Evolutionary conservation across 2,888 invertebrate species (phyloP), one percentile per base, ranked within the genome.

Genomic region (Phragmatobia fuliginosa): DNA sequence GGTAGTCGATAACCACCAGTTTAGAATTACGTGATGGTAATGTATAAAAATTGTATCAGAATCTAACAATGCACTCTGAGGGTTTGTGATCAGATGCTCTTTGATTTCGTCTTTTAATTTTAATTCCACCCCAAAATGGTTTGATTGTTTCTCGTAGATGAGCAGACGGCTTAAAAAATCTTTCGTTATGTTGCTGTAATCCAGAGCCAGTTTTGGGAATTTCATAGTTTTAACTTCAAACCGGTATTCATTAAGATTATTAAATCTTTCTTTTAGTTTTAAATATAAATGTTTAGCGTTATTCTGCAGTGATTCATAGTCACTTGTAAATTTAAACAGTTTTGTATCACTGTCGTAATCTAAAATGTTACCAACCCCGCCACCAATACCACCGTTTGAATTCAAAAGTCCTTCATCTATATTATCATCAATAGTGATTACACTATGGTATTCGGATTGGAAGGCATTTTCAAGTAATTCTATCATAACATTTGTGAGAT

Each of bases 81-180:
- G 21, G 5, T 36, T 25, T 7, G 31, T 49, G 8, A 56, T 33
- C 6, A 62, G 64, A 28, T 59, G 58, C 18, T 62, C 36, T 61
- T 68, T 67, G 5, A 72, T 74, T 64, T 81, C 75, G 1, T 32
- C 41, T 63, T 71, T 74, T 14, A 78, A 45, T 56, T 64, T 52
- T 11, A 59, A 45, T 36, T 70, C 80, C 2, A 79, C 66, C 0
- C 52, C 45, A 14, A 8, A 25, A 18, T 77, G 72, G 41, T 77
- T 68, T 8, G 74, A 71, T 66, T 80, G 80, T 41, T 71, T 77
- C 2, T 75, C 70, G 28, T 72, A 78, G 70, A 79, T 74, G 10
- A 79, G 67, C 65, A 79, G 60, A 25, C 68, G 74, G 4, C 67
- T 56, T 31, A 77, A 71, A 56, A 79, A 73, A 21, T 68, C 69